phyloP scores from a whole-genome alignment of 2,888 invertebrate genomes.

The Julus scandinavius region DNA sequence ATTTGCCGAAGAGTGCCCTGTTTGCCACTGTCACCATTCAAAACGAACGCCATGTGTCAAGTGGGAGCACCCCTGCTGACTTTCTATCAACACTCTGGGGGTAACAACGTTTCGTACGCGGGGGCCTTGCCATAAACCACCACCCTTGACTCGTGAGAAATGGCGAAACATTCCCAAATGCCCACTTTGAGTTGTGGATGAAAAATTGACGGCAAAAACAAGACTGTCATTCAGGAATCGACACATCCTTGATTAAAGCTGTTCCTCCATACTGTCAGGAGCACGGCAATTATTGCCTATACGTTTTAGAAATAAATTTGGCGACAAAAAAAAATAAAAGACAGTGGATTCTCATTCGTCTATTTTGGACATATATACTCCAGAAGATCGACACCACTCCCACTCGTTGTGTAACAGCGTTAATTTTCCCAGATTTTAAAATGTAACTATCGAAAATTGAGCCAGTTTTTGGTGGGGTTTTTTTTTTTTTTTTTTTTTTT shows the following conservation, averaged over 20 bases:
- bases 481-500: no score
- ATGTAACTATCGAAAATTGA: no score
- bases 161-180: slow-evolving; percentile 27
- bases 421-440: no score
- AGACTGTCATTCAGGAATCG: slow-evolving; percentile 8
- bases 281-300: no score
- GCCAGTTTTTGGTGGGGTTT: no score
- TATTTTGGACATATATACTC: no score
- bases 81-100: slow-evolving; percentile 27
- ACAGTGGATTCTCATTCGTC: no score
- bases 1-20: slow-evolving; percentile 24
- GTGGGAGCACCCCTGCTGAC: not conserved
- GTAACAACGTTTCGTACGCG: not conserved
- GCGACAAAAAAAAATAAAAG: no score
- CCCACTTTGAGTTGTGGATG: not conserved
- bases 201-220: not conserved
- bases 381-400: no score
- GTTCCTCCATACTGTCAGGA: no score
- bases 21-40: slow-evolving; percentile 39
- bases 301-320: no score
- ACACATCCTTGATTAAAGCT: not conserved
- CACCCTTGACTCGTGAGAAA: slow-evolving; percentile 42
- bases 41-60: slow-evolving; percentile 35
- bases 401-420: no score
- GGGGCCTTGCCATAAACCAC: slow-evolving; percentile 5